Evolutionary conservation across 2,888 invertebrate species (phyloP).

Genomic region (Alsophila aescularia): DNA sequence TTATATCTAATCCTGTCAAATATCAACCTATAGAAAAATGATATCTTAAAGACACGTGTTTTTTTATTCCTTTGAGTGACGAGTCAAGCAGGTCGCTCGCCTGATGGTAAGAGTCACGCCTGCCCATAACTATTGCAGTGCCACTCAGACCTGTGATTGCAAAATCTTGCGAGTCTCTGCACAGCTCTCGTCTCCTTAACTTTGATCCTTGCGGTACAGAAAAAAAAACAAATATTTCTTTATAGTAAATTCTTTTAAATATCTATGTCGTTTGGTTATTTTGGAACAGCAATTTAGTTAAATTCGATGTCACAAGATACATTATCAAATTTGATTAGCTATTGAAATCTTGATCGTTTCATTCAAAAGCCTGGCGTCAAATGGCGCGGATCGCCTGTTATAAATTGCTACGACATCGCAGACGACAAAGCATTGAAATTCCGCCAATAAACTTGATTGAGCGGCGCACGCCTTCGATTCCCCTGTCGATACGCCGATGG

Average conservation of each 20-base stretch:
- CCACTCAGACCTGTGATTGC: no score
- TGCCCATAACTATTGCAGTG: no score
- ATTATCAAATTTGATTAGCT: slow-evolving; percentile 43
- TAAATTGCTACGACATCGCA: slow-evolving; percentile 65
- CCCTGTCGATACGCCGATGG: slow-evolving; percentile 65
- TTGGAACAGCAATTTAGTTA: background rate
- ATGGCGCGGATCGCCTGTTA: slow-evolving; percentile 38
- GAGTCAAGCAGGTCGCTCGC: no score
- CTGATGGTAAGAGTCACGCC: no score
- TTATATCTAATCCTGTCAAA: no score
- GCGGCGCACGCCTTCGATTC: slow-evolving; percentile 56
- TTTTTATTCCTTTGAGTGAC: no score
- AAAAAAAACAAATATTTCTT: background rate
- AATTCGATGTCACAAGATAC: slow-evolving; percentile 23
- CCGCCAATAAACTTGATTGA: slow-evolving; percentile 69
- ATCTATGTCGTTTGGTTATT: background rate
- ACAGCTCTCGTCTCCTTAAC: no score
- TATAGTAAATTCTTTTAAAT: background rate
- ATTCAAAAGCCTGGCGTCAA: slow-evolving; percentile 16
- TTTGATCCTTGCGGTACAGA: background rate
- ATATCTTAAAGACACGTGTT: no score
- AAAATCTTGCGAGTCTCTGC: no score
- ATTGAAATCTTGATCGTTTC: slow-evolving; percentile 43
- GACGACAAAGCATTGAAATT: slow-evolving; percentile 71
- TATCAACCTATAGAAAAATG: no score